These are phyloP conservation scores for Phania funesta DNA, from an alignment of 2,888 invertebrate genomes.

Conservation along the genomic window DNA sequence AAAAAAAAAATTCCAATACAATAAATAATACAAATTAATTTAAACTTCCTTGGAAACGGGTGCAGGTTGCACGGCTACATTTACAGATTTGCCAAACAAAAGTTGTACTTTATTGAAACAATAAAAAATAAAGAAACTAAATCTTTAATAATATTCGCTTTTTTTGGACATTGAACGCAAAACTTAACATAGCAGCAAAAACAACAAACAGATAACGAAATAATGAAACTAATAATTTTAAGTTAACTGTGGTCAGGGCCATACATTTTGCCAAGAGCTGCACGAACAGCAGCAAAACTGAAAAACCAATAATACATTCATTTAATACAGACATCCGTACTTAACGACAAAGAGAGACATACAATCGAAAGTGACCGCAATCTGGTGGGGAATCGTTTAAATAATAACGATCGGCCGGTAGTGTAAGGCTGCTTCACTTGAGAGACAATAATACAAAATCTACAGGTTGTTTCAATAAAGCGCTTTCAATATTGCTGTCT, in stretches of 20 bases:
- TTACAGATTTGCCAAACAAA: neutral
- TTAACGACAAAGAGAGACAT: constrained; percentile 24
- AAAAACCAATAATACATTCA: constrained; percentile 25
- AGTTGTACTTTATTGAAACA: constrained; percentile 15
- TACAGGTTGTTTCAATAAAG: constrained; percentile 54
- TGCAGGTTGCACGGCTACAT: constrained; percentile 10
- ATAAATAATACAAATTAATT: neutral
- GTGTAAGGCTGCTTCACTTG: constrained; percentile 40
- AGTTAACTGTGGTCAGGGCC: constrained; percentile 67
- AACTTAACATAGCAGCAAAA: constrained; percentile 19
- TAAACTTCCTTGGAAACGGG: neutral
- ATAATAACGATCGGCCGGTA: constrained; percentile 54
- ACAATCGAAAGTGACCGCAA: constrained; percentile 68
- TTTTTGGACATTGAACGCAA: constrained; percentile 52
- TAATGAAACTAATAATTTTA: constrained; percentile 61
- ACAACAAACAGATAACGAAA: constrained; percentile 38
- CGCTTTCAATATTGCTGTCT: constrained; percentile 29
- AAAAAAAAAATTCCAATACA: neutral
- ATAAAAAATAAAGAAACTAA: constrained; percentile 39
- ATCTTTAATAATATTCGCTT: constrained; percentile 21
- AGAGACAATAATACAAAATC: constrained; percentile 46
- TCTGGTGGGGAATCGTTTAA: constrained; percentile 62
- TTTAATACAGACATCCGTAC: constrained; percentile 30
- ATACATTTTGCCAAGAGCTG: constrained; percentile 42
- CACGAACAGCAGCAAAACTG: constrained; percentile 2